Conservation (phyloP, 2,113 vertebrate species). For the Nymphicus hollandicus region DNA sequence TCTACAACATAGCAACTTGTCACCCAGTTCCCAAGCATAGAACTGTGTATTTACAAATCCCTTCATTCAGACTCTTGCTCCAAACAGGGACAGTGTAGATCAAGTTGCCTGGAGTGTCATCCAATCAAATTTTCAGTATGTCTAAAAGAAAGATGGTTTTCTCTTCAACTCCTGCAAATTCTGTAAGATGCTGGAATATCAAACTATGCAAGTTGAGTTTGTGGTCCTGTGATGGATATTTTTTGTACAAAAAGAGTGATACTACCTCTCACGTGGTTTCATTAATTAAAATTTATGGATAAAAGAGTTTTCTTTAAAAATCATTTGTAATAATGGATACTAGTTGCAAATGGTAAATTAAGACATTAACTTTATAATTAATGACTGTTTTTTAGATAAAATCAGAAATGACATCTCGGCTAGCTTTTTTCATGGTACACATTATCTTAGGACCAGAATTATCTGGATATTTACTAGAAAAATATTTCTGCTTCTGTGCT, state of each 20-base stretch:
- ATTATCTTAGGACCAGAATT: neutral
- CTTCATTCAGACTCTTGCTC: neutral
- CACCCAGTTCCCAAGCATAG: neutral
- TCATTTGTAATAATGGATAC: neutral
- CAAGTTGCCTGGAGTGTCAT: neutral
- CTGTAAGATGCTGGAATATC: neutral
- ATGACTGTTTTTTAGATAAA: neutral
- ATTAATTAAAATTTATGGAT: neutral
- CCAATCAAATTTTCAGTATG: neutral
- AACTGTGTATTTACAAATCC: neutral
- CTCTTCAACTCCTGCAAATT: neutral
- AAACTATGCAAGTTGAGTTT: neutral
- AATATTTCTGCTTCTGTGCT: neutral
- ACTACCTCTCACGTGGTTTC: neutral
- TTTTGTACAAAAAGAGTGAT: neutral
- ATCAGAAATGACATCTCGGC: neutral
- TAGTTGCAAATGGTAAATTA: neutral
- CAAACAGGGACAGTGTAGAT: neutral
- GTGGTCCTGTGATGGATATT: neutral
- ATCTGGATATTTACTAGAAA: neutral
- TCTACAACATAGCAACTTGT: neutral
- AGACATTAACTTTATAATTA: neutral
- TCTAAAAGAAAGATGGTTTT: neutral
- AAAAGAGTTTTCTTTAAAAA: neutral
- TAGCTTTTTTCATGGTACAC: neutral